A percentile compares a stretch with the other conserved stretches of the same genome.
phyloP scores from a whole-genome alignment of 2,888 invertebrate genomes.

The Sacculina carcini region DNA sequence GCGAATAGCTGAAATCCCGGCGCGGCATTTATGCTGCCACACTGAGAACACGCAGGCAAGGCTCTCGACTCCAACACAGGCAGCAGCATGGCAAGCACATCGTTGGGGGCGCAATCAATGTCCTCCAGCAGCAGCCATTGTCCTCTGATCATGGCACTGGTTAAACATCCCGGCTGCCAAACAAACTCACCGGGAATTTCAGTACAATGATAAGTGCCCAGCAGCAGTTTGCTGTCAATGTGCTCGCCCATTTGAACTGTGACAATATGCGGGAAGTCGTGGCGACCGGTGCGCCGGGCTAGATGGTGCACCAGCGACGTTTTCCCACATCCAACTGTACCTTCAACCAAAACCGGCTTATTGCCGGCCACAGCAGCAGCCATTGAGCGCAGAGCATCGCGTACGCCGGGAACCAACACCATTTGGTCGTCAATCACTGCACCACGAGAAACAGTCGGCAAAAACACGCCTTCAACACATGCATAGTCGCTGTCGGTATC shows the following conservation, averaged over 20 bases:
- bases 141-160: constrained; percentile 51
- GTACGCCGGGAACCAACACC: constrained; percentile 7
- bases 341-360: constrained; percentile 43
- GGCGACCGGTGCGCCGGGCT: constrained; percentile 42
- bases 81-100: constrained; percentile 63
- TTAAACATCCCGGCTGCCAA: constrained; percentile 84
- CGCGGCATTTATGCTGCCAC: constrained; percentile 42
- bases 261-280: neutral
- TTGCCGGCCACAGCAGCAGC: constrained; percentile 49
- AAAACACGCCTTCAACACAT: too few relatives aligned
- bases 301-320: constrained; percentile 65
- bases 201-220: constrained; percentile 81
- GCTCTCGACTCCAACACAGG: constrained; percentile 57
- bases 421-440: too few relatives aligned
- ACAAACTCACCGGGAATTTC: constrained; percentile 91
- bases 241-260: constrained; percentile 79
- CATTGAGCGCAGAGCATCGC: constrained; percentile 33
- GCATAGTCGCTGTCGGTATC: too few relatives aligned
- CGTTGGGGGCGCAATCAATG: constrained; percentile 73
- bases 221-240: constrained; percentile 76
- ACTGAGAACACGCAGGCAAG: constrained; percentile 63
- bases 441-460: too few relatives aligned
- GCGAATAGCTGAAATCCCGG: constrained; percentile 79
- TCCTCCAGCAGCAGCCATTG: constrained; percentile 87
- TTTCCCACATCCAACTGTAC: constrained; percentile 85